Evolutionary conservation across 2,888 invertebrate species (phyloP).

Genomic region (Desoria tigrina): DNA sequence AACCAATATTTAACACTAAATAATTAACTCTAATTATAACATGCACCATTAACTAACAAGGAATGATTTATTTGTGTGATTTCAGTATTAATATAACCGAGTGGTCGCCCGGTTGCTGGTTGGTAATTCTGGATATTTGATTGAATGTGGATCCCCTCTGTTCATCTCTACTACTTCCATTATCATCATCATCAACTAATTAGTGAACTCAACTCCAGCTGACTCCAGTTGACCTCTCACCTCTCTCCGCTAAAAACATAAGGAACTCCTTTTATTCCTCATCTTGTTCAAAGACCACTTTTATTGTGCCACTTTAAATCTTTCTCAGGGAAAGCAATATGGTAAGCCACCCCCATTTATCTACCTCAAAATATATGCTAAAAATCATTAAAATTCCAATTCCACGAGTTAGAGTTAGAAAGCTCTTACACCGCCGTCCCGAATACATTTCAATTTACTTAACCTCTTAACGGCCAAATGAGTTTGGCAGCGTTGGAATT

Average conservation of each 20-base stretch:
- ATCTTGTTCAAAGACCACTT: conserved; percentile 10
- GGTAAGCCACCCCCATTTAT: conserved; percentile 17
- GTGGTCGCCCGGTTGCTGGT: neutral
- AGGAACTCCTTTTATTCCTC: conserved; percentile 6
- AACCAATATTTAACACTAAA: too few relatives aligned
- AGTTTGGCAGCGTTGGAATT: too few relatives aligned
- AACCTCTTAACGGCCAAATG: too few relatives aligned
- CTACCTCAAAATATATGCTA: neutral
- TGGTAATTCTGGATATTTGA: conserved; percentile 1
- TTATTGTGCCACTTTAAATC: conserved; percentile 20
- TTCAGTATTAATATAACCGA: conserved; percentile 9
- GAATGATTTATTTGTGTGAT: too few relatives aligned
- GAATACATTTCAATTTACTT: too few relatives aligned
- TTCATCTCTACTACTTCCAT: conserved; percentile 15
- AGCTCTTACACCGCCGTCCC: too few relatives aligned
- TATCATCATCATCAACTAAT: conserved; percentile 6
- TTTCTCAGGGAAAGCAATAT: conserved; percentile 26
- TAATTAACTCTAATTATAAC: too few relatives aligned
- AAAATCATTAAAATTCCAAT: too few relatives aligned
- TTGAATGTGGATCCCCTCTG: conserved; percentile 13
- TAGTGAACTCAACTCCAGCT: conserved; percentile 9
- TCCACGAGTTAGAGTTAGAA: too few relatives aligned
- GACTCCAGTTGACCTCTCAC: conserved; percentile 19
- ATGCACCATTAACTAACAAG: too few relatives aligned
- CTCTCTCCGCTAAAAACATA: conserved; percentile 1